Conservation (phyloP, 2,113 vertebrate species). For the Gobiocypris rarus region DNA sequence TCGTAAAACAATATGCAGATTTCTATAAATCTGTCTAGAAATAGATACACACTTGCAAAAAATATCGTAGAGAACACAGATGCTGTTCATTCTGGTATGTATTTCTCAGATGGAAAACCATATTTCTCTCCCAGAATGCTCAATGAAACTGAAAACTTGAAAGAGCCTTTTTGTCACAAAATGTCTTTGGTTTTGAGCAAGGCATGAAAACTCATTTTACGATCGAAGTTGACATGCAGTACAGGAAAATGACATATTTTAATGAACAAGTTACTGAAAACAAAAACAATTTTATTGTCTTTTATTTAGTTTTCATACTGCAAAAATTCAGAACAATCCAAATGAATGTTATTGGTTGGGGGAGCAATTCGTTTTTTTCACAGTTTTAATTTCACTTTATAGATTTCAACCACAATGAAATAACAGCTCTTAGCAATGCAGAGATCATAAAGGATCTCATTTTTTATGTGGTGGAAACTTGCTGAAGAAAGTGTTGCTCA, state of each 20-base stretch:
- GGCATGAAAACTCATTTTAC: slow-evolving; percentile 34
- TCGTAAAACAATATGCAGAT: slow-evolving; percentile 7
- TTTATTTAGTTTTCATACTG: slow-evolving; percentile 27
- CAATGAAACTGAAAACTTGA: background rate
- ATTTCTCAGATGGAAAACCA: slow-evolving; percentile 19
- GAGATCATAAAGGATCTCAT: background rate
- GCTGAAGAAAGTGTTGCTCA: slow-evolving; percentile 13
- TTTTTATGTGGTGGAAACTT: slow-evolving; percentile 36
- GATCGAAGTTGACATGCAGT: background rate
- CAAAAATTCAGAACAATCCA: slow-evolving; percentile 1
- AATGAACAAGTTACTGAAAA: background rate
- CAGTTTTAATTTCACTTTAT: slow-evolving; percentile 22
- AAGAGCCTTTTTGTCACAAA: slow-evolving; percentile 17
- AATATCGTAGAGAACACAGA: slow-evolving; percentile 30
- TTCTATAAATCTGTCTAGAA: slow-evolving; percentile 27
- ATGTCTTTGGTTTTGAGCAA: background rate
- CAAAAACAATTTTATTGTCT: slow-evolving; percentile 1
- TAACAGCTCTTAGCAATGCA: slow-evolving; percentile 14
- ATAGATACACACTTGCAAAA: background rate
- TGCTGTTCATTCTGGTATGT: slow-evolving; percentile 18
- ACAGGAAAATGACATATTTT: slow-evolving; percentile 6
- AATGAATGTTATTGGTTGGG: slow-evolving; percentile 2
- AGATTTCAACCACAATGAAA: slow-evolving; percentile 16
- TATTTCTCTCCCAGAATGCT: slow-evolving; percentile 24
- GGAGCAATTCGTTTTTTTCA: slow-evolving; percentile 19